Percentiles rank a stretch among this genome's conserved stretches.
Conservation (phyloP, 2,113 vertebrate species). For the Eulemur rufifrons region DNA sequence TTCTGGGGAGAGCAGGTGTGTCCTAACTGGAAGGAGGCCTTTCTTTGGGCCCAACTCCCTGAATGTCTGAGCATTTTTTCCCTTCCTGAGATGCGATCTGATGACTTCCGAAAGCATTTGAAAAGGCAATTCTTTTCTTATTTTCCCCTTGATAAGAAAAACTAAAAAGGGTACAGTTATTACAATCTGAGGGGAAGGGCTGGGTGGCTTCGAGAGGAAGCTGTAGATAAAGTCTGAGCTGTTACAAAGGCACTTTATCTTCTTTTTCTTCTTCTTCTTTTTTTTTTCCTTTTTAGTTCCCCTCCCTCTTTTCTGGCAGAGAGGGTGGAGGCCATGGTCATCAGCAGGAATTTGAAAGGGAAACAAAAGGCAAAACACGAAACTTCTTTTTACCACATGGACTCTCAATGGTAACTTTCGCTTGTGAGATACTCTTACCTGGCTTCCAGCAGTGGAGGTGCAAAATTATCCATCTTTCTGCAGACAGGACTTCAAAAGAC, state of each 20-base stretch:
- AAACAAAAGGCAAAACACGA: slow-evolving; percentile 38
- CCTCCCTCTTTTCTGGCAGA: slow-evolving; percentile 49
- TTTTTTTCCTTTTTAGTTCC: slow-evolving; percentile 18
- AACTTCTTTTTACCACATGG: not conserved
- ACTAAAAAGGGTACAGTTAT: not conserved
- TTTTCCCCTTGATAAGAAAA: slow-evolving; percentile 51
- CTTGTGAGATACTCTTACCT: not conserved
- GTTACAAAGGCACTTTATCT: slow-evolving; percentile 58
- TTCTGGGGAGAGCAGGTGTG: slow-evolving; percentile 46
- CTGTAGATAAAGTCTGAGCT: slow-evolving; percentile 72
- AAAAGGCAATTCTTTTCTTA: slow-evolving; percentile 26
- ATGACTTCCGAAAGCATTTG: slow-evolving; percentile 4
- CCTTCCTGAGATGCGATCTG: not conserved
- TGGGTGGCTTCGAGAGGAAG: slow-evolving; percentile 63
- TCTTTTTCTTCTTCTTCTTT: slow-evolving; percentile 44
- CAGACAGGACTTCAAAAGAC: not conserved
- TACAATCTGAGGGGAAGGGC: slow-evolving; percentile 64
- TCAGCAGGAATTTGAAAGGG: slow-evolving; percentile 54
- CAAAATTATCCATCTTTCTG: not conserved
- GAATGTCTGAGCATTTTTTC: not conserved
- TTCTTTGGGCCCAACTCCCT: not conserved
- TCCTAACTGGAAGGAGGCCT: not conserved
- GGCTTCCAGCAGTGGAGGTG: not conserved
- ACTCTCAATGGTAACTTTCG: not conserved
- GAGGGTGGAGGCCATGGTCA: not conserved